Base-by-base conservation (phyloP, 2,797 vertebrate species). In the Apogon talboti region DNA sequence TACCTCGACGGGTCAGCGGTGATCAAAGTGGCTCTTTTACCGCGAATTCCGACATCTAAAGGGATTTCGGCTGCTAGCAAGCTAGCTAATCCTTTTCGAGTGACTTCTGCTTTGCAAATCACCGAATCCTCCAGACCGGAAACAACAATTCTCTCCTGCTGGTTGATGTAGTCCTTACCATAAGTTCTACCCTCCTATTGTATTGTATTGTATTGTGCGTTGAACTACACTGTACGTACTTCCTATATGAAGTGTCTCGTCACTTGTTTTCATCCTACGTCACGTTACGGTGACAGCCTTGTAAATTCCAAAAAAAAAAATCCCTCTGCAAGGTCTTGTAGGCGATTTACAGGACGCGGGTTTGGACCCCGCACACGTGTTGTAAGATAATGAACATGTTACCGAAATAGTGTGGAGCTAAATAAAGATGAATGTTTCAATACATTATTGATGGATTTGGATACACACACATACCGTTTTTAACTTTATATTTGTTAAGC, bases 11-110 rank as follows among this genome's bases (percentile, higher is more conserved):
- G 67, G 57, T 76, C 64, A 75, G 51, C 48, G 42, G 15, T 13
- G 51, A 54, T 83, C 68, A 71, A 45, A 65, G 35, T 19, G 7
- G 61, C 60, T 60, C 44, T 53, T 84, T 76, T 63, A 49, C 43
- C 21, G 54, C 41, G 54, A 69, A 69, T 55, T 48, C 57, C 75
- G 62, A 81, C 87, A 93, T 89, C 71, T 82, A 72, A 77, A 79
- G 30, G 51, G 52, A 61, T 47, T 47, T 49, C 55, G 10, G 64
- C 58, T 76, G 79, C 85, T 86, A 90, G 75, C 83, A 83, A 78
- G 78, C 80, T 84, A 81, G 85, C 83, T 90, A 90, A 92, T 92
- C 88, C 78, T 41, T 87, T 89, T 83, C 87, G 83, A 91, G 70
- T 85, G 89, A 90, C 82, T 92, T 87, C 82, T 91, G 84, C 59